phyloP scores from a whole-genome alignment of 2,797 vertebrate species.

The Coranthus polyacanthus region DNA sequence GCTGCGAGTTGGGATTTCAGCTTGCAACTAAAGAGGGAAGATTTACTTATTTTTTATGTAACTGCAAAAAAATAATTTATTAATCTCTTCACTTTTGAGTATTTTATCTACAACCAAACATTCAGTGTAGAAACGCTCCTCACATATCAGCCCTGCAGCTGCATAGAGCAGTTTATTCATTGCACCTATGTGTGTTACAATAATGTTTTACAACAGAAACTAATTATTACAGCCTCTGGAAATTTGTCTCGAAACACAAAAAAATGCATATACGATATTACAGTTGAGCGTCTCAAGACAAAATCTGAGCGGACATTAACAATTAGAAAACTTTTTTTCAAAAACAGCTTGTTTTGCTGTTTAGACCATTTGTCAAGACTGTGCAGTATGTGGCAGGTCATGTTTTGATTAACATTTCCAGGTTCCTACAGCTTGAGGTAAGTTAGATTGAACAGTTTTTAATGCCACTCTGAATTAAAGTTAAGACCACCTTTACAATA shows the following conservation, averaged over 20 bases:
- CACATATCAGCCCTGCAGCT: neutral
- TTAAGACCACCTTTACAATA: too few species aligned
- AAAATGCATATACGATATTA: too few species aligned
- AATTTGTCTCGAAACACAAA: neutral
- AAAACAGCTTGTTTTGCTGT: too few species aligned
- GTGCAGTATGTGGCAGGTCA: too few species aligned
- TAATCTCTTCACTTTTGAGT: neutral
- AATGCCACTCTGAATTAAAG: too few species aligned
- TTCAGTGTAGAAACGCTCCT: neutral
- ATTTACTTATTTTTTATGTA: neutral
- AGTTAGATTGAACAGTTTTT: too few species aligned
- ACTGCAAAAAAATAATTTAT: neutral
- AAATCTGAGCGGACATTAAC: too few species aligned
- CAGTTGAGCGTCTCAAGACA: too few species aligned
- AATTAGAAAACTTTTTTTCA: too few species aligned
- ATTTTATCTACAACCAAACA: constrained; percentile 14
- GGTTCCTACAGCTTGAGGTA: too few species aligned
- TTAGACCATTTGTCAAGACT: too few species aligned
- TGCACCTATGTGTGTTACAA: neutral
- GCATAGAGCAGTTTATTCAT: neutral
- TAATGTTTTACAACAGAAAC: neutral
- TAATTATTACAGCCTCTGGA: neutral
- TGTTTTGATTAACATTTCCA: too few species aligned
- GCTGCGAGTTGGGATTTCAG: constrained; percentile 30
- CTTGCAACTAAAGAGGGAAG: constrained; percentile 3